Evolutionary conservation across 2,113 vertebrate genomes (phyloP).

Genomic region (Varanus komodoensis): DNA sequence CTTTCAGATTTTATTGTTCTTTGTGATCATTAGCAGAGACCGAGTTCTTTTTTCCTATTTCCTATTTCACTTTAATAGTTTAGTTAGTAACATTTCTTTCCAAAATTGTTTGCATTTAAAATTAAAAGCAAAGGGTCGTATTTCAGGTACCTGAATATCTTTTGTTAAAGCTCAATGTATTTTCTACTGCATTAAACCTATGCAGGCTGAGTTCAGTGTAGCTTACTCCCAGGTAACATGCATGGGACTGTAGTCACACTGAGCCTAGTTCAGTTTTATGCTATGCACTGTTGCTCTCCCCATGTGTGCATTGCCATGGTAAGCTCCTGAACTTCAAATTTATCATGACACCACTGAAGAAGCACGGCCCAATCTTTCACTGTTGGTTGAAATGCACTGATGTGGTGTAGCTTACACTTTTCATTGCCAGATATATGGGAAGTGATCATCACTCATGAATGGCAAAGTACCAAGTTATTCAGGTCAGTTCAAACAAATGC

Average conservation of each 20-base stretch:
- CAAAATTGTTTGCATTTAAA: background rate
- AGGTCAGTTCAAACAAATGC: conserved; percentile 17
- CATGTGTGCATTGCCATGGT: background rate
- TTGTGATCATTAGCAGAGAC: background rate
- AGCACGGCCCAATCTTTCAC: background rate
- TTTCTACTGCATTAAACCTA: background rate
- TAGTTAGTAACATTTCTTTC: background rate
- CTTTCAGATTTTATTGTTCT: background rate
- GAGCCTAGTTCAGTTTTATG: background rate
- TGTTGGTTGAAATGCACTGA: background rate
- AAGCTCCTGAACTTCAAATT: background rate
- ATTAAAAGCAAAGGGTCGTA: too few species aligned
- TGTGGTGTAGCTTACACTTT: conserved; percentile 6
- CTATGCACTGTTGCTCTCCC: background rate
- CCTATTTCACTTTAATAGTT: background rate
- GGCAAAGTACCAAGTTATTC: conserved; percentile 24
- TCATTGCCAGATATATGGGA: background rate
- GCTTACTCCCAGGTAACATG: background rate
- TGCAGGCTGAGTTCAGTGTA: background rate
- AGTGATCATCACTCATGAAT: conserved; percentile 15
- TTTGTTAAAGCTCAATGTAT: background rate
- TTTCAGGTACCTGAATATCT: too few species aligned
- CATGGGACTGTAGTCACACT: background rate
- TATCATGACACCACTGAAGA: background rate
- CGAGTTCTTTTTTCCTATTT: background rate